Evolutionary conservation across 2,797 vertebrate species (phyloP), one percentile per base, ranked within the genome.

Genomic region (Danio kyathit): DNA sequence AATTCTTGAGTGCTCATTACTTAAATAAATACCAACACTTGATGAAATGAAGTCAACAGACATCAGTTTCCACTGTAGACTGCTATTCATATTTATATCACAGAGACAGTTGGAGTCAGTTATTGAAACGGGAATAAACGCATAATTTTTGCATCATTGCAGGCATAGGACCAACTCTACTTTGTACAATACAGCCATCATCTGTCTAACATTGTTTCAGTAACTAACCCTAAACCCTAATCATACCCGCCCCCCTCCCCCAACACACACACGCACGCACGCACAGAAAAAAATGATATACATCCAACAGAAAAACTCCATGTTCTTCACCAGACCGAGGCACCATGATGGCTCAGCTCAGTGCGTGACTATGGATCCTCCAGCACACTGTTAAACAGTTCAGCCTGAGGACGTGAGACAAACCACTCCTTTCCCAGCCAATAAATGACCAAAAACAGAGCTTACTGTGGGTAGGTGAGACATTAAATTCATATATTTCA

Each of bases 61-160:
- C 81, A 65, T 72, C 73, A 29, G 43, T 70, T 79, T 92, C 88
- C 87, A 91, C 91, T 92, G 91, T 93, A 93, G 93, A 92, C 92
- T 92, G 92, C 94, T 92, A 95, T 94, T 95, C 92, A 94, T 93
- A 91, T 93, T 92, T 84, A 86, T 86, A 86, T 84, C 85, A 89
- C 85, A 86, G 81, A 94, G 82, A 94, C 93, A 94, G 93, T 90
- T 92, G 93, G 90, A 93, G 91, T 94, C 93, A 93, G 90, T 87
- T 94, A 93, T 93, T 95, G 93, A 94, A 95, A 94, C 92, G 94
- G 91, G 90, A 93, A 94, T 92, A 93, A 92, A 94, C 89, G 93
- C 90, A 91, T 91, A 89, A 88, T 89, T 82, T 90, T 89, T 91
- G 92, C 91, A 93, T 92, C 91, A 88, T 89, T 86, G 91, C 91